phyloP scores from a whole-genome alignment of 2,888 invertebrate genomes.

The Ophion slaviceki region DNA sequence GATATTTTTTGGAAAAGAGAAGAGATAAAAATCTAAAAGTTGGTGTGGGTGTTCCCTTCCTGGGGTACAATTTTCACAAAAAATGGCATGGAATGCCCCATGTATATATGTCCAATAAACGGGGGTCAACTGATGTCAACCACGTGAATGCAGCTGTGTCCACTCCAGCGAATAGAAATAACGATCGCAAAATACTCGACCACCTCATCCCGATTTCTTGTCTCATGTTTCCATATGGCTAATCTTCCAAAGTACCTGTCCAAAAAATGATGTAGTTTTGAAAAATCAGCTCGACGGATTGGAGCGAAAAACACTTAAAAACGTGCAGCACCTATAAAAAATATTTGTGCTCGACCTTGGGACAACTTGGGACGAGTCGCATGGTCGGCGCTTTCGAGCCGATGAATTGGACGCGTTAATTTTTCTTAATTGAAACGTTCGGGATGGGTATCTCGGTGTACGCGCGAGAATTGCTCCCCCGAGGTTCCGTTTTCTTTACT shows the following conservation, averaged over 20 bases:
- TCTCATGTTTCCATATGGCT: background rate
- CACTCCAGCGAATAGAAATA: constrained; percentile 57
- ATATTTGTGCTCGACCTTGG: background rate
- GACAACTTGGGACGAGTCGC: background rate
- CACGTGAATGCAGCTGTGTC: constrained; percentile 74
- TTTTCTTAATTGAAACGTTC: constrained; percentile 55
- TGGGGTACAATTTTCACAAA: no score
- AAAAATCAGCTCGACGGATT: background rate
- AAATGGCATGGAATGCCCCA: background rate
- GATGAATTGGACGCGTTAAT: constrained; percentile 44
- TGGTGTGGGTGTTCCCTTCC: no score
- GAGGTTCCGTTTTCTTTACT: background rate
- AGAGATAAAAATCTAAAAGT: no score
- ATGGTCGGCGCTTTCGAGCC: background rate
- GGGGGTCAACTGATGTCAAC: constrained; percentile 80
- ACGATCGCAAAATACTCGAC: constrained; percentile 52
- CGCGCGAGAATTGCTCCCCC: constrained; percentile 4
- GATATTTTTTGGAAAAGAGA: no score
- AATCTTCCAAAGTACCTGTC: background rate
- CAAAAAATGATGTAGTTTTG: background rate
- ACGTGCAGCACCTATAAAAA: no score
- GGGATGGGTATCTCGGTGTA: constrained; percentile 12
- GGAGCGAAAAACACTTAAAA: no score
- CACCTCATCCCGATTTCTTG: constrained; percentile 17
- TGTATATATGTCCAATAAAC: constrained; percentile 73